Percentiles rank a stretch among this genome's conserved stretches.
Evolutionary conservation across 2,113 vertebrate genomes (phyloP).

Genomic region (Erythrolamprus reginae): DNA sequence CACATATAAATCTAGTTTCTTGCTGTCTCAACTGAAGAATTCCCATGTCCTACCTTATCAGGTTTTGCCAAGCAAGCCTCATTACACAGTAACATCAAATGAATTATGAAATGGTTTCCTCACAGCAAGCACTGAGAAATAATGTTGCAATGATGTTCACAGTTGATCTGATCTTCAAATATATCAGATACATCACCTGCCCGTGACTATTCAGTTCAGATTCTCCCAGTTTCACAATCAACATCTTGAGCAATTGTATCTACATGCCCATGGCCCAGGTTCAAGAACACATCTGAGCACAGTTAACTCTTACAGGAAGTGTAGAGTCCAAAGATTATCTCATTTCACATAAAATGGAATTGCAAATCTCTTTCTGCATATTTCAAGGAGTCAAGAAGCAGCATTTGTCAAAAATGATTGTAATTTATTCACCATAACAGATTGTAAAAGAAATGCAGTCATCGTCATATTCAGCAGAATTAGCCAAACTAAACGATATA

Average conservation of each 20-base stretch:
- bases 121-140: not conserved
- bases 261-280: not conserved
- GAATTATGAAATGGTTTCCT: slow-evolving; percentile 32
- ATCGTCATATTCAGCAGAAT: not conserved
- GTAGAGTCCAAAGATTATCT: not conserved
- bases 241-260: not conserved
- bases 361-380: not conserved
- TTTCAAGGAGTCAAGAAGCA: not conserved
- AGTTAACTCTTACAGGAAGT: not conserved
- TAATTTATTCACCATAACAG: not conserved
- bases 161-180: not conserved
- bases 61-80: not conserved
- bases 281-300: not conserved
- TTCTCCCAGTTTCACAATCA: not conserved
- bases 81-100: not conserved
- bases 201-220: not conserved
- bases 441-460: not conserved
- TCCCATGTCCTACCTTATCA: not conserved
- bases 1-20: not conserved
- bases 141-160: not conserved
- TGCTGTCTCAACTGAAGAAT: not conserved
- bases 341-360: not conserved
- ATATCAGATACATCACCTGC: not conserved
- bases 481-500: not conserved
- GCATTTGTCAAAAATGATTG: not conserved